Percentiles rank a stretch among this genome's conserved stretches.
These are phyloP conservation scores for Drosophila insularis DNA, from an alignment of 1,140 invertebrate genomes.

Conservation along the genomic window DNA sequence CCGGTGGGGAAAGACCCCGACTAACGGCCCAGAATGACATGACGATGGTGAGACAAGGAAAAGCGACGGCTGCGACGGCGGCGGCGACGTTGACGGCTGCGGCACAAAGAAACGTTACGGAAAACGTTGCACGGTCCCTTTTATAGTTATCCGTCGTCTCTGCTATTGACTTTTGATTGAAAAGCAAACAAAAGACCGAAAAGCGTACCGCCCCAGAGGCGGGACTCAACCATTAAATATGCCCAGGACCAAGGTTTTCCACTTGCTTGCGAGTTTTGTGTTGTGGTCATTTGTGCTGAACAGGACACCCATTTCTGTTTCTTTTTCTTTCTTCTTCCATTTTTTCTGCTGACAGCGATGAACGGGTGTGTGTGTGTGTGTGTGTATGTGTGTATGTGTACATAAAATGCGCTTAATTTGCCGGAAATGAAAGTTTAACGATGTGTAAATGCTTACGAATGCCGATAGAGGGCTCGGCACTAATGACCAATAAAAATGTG, in stretches of 20 bases:
- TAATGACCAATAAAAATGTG: constrained; percentile 81
- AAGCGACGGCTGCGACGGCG: background rate
- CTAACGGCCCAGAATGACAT: constrained; percentile 80
- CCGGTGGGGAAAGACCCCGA: constrained; percentile 63
- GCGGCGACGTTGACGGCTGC: background rate
- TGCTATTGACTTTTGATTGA: constrained; percentile 80
- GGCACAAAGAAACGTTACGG: constrained; percentile 1
- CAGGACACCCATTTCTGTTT: constrained; percentile 23
- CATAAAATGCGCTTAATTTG: constrained; percentile 81
- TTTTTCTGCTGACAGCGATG: constrained; percentile 56
- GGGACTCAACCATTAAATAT: constrained; percentile 64
- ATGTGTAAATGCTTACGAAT: constrained; percentile 81
- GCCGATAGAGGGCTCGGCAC: constrained; percentile 74
- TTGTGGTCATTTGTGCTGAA: constrained; percentile 65
- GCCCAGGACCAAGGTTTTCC: constrained; percentile 26
- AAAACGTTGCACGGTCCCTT: constrained; percentile 19
- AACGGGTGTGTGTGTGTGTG: constrained; percentile 43
- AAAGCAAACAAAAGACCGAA: constrained; percentile 65
- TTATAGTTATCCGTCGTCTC: constrained; percentile 42
- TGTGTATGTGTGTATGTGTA: constrained; percentile 43
- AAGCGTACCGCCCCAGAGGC: constrained; percentile 49
- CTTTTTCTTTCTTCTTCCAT: background rate
- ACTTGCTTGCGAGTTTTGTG: constrained; percentile 32
- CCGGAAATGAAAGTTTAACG: constrained; percentile 81
- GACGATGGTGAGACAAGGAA: background rate